These are phyloP conservation scores for Orthonyx spaldingii DNA, from an alignment of 2,113 vertebrate genomes.

Conservation along the genomic window DNA sequence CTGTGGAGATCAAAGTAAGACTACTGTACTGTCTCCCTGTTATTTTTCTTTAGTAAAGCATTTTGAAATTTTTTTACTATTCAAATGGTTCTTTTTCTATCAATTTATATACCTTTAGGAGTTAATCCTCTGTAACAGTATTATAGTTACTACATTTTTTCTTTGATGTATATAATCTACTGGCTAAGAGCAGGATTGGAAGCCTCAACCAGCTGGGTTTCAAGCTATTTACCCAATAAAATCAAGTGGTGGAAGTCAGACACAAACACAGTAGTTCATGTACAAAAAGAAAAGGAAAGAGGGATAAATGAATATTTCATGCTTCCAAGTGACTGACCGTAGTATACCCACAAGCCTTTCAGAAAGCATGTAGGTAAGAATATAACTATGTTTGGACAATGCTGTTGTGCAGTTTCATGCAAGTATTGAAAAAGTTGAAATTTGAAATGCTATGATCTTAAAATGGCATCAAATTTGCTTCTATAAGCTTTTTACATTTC, in stretches of 20 bases:
- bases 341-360: background rate
- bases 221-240: slow-evolving; percentile 39
- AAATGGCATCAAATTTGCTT: slow-evolving; percentile 3
- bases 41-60: background rate
- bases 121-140: background rate
- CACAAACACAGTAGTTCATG: background rate
- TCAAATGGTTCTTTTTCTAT: background rate
- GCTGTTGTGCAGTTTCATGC: background rate
- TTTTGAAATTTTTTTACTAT: background rate
- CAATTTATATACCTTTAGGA: background rate
- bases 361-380: background rate
- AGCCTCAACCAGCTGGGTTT: background rate
- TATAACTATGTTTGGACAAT: slow-evolving; percentile 31
- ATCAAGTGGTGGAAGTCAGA: slow-evolving; percentile 5
- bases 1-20: background rate
- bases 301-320: slow-evolving; percentile 42
- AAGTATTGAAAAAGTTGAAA: slow-evolving; percentile 22
- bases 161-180: background rate
- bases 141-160: background rate
- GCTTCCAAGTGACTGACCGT: background rate
- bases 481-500: background rate
- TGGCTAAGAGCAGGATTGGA: slow-evolving; percentile 8
- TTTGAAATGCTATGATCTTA: background rate
- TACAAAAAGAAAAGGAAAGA: background rate
- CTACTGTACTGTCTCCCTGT: background rate